These are phyloP conservation scores for Peromyscus leucopus DNA, from an alignment of 2,113 vertebrate genomes.

Conservation along the genomic window DNA sequence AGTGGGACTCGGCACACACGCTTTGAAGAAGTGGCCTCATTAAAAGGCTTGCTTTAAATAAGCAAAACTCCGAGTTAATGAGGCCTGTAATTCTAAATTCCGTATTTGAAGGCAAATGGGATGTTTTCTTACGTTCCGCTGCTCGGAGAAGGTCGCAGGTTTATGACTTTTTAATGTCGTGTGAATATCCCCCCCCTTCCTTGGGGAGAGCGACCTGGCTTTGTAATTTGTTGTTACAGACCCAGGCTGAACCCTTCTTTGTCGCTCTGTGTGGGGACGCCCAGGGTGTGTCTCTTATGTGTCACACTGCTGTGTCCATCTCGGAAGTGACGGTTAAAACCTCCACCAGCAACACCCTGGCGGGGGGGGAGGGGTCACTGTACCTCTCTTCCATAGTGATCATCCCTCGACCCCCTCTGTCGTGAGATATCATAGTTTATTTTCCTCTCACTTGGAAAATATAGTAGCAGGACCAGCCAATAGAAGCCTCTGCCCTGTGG, in stretches of 20 bases:
- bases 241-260: fast-evolving
- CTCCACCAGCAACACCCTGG: no score
- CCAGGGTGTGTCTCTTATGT: not conserved
- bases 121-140: constrained; percentile 77
- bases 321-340: fast-evolving
- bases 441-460: not conserved
- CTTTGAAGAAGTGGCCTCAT: constrained; percentile 69
- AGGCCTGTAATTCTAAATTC: constrained; percentile 87
- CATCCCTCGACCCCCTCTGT: fast-evolving
- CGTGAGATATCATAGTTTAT: fast-evolving
- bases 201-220: constrained; percentile 60
- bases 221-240: constrained; percentile 4
- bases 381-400: not conserved
- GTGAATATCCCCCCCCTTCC: constrained; percentile 72
- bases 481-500: not conserved
- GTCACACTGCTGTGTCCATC: fast-evolving
- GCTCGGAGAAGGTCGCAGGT: constrained; percentile 65
- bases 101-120: constrained; percentile 84
- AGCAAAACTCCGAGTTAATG: constrained; percentile 87
- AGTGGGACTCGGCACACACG: not conserved
- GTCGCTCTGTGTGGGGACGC: not conserved
- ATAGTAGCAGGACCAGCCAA: not conserved
- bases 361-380: fast-evolving
- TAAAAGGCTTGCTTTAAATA: constrained; percentile 86
- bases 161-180: constrained; percentile 87